Evolutionary conservation across 1,140 invertebrate genomes (phyloP).

Genomic region (Ruditapes philippinarum): DNA sequence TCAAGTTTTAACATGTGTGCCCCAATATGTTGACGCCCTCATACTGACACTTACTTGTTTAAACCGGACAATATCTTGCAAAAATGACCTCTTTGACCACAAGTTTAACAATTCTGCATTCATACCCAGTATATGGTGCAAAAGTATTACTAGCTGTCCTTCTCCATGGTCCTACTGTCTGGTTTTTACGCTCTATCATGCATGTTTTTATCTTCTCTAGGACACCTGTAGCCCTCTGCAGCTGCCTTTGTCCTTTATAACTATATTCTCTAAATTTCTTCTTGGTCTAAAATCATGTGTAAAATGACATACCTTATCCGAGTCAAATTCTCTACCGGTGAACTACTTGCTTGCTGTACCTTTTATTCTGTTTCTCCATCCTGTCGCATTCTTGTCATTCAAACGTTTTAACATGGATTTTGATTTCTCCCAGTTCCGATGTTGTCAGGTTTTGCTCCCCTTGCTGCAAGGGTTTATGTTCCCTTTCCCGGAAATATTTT

Average conservation of each 20-base stretch:
- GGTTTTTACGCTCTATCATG: background rate
- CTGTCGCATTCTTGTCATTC: background rate
- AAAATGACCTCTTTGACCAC: slow-evolving; percentile 17
- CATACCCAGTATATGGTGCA: too few species aligned
- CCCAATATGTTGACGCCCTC: too few species aligned
- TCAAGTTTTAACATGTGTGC: too few species aligned
- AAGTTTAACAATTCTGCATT: too few species aligned
- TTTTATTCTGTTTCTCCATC: background rate
- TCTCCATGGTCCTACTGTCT: background rate
- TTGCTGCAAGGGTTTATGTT: background rate
- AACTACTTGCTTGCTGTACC: background rate
- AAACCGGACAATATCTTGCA: slow-evolving; percentile 6
- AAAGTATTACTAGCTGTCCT: too few species aligned
- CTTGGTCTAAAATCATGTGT: background rate
- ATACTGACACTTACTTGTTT: too few species aligned
- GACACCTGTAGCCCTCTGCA: background rate
- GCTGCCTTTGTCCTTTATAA: background rate
- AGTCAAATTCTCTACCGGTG: background rate
- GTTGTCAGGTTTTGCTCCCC: background rate
- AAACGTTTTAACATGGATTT: background rate
- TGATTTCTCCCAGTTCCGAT: background rate
- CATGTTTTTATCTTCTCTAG: background rate
- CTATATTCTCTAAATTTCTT: too few species aligned
- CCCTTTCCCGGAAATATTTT: background rate
- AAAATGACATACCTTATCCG: background rate